Conservation (phyloP, 2,888 invertebrate species). For the Carpatolechia fugitivella region DNA sequence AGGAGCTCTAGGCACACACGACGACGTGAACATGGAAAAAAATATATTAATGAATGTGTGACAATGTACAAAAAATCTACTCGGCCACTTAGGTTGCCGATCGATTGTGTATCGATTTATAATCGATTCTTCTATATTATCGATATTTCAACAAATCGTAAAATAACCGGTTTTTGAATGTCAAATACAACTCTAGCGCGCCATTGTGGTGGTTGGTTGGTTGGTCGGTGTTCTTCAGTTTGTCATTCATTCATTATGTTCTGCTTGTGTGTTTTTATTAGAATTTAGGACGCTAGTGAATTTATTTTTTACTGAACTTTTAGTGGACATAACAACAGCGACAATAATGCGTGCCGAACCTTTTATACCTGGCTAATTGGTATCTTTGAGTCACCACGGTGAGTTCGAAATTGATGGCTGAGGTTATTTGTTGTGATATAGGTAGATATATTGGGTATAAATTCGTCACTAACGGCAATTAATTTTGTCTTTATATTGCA, state of each 20-base stretch:
- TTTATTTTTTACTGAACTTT: constrained; percentile 65
- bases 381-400: constrained; percentile 73
- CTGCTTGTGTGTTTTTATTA: constrained; percentile 60
- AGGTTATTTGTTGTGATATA: constrained; percentile 77
- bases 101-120: too few species aligned
- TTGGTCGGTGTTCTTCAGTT: constrained; percentile 43
- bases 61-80: too few species aligned
- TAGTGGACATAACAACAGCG: constrained; percentile 61
- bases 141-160: too few species aligned
- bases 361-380: constrained; percentile 69
- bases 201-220: constrained; percentile 64
- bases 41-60: too few species aligned
- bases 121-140: too few species aligned
- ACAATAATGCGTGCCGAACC: constrained; percentile 77
- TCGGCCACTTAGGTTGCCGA: too few species aligned
- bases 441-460: constrained; percentile 51
- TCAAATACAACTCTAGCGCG: constrained; percentile 47
- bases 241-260: constrained; percentile 63
- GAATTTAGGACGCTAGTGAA: constrained; percentile 58
- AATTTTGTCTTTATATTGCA: constrained; percentile 1
- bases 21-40: too few species aligned
- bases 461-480: constrained; percentile 51
- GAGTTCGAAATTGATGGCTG: constrained; percentile 67
- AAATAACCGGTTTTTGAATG: constrained; percentile 36
- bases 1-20: too few species aligned